A percentile compares a stretch with the other conserved stretches of the same genome.
Evolutionary conservation across 2,888 invertebrate species (phyloP).

Genomic region (Xestoiulus laeticollis): DNA sequence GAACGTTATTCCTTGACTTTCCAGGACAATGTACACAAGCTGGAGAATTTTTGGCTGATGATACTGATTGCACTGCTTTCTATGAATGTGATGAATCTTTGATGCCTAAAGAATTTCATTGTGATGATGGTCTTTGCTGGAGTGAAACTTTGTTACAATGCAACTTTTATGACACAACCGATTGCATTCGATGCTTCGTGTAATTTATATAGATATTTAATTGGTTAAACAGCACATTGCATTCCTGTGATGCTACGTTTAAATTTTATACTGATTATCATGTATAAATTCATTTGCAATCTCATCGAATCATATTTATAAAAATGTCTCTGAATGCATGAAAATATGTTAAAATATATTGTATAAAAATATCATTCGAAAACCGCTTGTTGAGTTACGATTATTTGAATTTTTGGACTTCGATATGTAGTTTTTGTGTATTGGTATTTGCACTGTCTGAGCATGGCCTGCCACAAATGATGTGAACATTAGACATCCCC

Average conservation of each 20-base stretch:
- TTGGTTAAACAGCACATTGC: neutral
- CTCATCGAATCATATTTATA: neutral
- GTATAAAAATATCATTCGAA: too few species aligned
- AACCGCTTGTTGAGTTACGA: too few species aligned
- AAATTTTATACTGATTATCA: neutral
- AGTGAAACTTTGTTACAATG: neutral
- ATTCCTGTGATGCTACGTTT: neutral
- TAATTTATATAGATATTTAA: too few species aligned
- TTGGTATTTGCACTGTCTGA: too few species aligned
- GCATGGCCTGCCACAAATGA: too few species aligned
- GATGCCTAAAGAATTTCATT: neutral
- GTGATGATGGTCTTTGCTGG: conserved; percentile 30
- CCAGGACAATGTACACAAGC: neutral
- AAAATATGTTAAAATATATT: too few species aligned
- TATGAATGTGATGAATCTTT: conserved; percentile 15
- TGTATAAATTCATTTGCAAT: neutral
- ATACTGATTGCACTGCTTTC: neutral
- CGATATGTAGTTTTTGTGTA: too few species aligned
- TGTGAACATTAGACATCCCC: too few species aligned
- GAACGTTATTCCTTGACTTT: neutral
- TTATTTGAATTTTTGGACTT: too few species aligned
- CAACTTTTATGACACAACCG: neutral
- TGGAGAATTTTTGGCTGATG: conserved; percentile 21
- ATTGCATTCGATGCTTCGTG: neutral
- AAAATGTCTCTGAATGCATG: too few species aligned